These are phyloP conservation scores for Ormyrus pomaceus DNA, from an alignment of 2,888 invertebrate species.

Conservation along the genomic window DNA sequence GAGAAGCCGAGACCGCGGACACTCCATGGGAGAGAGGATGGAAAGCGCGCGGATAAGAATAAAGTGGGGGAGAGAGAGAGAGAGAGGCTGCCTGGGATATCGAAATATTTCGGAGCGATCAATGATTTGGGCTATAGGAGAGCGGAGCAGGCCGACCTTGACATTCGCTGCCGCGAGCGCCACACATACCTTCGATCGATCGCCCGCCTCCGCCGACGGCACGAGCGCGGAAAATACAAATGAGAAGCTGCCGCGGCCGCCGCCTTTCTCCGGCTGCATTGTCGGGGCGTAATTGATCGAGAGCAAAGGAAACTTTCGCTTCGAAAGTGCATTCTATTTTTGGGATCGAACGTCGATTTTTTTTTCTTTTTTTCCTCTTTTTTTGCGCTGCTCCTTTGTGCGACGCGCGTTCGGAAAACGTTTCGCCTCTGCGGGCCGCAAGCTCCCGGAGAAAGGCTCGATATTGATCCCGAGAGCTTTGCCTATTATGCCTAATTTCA, in stretches of 20 bases:
- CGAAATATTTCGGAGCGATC: slow-evolving; percentile 45
- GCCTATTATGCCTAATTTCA: too few species aligned
- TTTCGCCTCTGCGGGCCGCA: too few species aligned
- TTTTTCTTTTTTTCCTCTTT: too few species aligned
- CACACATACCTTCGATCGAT: slow-evolving; percentile 40
- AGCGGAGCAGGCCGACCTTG: slow-evolving; percentile 32
- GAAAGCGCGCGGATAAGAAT: too few species aligned
- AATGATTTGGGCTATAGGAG: slow-evolving; percentile 31
- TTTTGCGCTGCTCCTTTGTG: too few species aligned
- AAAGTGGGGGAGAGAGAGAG: too few species aligned
- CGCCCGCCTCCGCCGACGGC: slow-evolving; percentile 1
- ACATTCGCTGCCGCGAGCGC: slow-evolving; percentile 31
- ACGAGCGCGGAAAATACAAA: slow-evolving; percentile 27
- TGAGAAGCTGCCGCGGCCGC: slow-evolving; percentile 11
- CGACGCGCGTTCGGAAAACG: too few species aligned
- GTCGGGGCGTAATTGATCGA: slow-evolving; percentile 27
- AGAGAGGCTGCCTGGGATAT: slow-evolving; percentile 9
- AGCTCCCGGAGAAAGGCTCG: too few species aligned
- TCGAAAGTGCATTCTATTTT: slow-evolving; percentile 35
- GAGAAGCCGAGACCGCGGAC: too few species aligned
- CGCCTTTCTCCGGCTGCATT: slow-evolving; percentile 2
- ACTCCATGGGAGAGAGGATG: too few species aligned
- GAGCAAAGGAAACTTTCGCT: background rate
- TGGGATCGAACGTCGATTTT: background rate
- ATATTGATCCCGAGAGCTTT: too few species aligned